Conservation (phyloP, 2,888 invertebrate genomes). For the Marasmarcha lunaedactyla region DNA sequence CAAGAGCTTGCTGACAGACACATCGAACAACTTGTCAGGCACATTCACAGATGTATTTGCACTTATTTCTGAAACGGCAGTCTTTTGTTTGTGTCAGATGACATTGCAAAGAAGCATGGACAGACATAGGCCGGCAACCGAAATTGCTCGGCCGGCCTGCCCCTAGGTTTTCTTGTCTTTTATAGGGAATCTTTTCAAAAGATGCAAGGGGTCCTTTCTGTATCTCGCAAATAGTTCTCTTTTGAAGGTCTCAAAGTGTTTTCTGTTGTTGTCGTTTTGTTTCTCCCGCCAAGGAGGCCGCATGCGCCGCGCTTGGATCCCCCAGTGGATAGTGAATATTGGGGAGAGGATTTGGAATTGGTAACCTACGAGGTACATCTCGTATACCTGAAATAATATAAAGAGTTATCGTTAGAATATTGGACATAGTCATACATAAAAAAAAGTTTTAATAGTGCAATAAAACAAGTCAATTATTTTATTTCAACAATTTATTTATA, state of each 20-base stretch:
- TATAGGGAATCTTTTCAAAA: constrained; percentile 39
- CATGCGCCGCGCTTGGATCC: constrained; percentile 81
- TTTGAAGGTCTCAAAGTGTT: constrained; percentile 86
- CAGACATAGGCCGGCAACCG: constrained; percentile 39
- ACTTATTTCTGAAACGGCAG: too few species aligned
- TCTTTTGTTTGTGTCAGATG: too few species aligned
- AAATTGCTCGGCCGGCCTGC: constrained; percentile 48
- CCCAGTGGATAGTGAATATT: constrained; percentile 92
- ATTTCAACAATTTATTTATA: background rate
- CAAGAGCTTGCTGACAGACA: too few species aligned
- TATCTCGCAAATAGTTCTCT: constrained; percentile 83
- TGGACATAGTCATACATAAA: background rate
- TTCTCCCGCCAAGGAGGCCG: constrained; percentile 89
- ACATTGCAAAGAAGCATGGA: too few species aligned
- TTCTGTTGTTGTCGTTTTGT: constrained; percentile 85
- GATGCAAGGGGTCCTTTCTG: constrained; percentile 73
- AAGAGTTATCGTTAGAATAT: background rate
- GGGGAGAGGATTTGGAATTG: constrained; percentile 90
- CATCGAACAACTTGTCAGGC: too few species aligned
- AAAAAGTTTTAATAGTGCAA: background rate
- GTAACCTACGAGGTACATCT: constrained; percentile 91
- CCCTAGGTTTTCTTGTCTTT: constrained; percentile 57
- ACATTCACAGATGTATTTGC: too few species aligned
- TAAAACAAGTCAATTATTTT: constrained; percentile 1
- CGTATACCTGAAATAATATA: constrained; percentile 78